Conservation (phyloP, 2,888 invertebrate genomes). For the Epirrhoe tristata region DNA sequence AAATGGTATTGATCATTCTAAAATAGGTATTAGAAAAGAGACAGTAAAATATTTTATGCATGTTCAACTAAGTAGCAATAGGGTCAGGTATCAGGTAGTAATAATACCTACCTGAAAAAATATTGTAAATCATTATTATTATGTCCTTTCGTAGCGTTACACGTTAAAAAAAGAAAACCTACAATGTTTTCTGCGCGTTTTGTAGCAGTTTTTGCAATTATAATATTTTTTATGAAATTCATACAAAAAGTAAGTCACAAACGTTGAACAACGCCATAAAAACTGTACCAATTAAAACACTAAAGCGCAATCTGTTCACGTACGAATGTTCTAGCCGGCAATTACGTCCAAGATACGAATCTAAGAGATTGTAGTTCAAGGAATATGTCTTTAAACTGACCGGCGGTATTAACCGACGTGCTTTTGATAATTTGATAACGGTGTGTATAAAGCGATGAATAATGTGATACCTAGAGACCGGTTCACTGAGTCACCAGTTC, state of each 20-base stretch:
- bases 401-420: conserved; percentile 82
- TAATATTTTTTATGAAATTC: background rate
- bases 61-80: too few species aligned
- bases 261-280: conserved; percentile 31
- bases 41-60: too few species aligned
- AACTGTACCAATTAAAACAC: conserved; percentile 44
- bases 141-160: too few species aligned
- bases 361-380: conserved; percentile 69
- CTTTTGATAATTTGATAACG: conserved; percentile 84
- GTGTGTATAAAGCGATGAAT: conserved; percentile 72
- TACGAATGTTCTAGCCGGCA: conserved; percentile 77
- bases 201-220: background rate
- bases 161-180: too few species aligned
- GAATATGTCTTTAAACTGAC: conserved; percentile 81
- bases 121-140: too few species aligned
- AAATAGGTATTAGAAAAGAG: background rate
- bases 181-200: too few species aligned
- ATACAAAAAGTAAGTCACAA: conserved; percentile 13
- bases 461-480: conserved; percentile 63
- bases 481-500: conserved; percentile 65
- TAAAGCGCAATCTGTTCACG: conserved; percentile 58
- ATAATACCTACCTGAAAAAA: too few species aligned
- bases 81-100: too few species aligned
- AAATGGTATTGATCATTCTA: too few species aligned
- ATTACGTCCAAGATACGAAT: conserved; percentile 76